A percentile compares a stretch with the other conserved stretches of the same genome.
Conservation (phyloP, 2,888 invertebrate species). For the Thera britannica region DNA sequence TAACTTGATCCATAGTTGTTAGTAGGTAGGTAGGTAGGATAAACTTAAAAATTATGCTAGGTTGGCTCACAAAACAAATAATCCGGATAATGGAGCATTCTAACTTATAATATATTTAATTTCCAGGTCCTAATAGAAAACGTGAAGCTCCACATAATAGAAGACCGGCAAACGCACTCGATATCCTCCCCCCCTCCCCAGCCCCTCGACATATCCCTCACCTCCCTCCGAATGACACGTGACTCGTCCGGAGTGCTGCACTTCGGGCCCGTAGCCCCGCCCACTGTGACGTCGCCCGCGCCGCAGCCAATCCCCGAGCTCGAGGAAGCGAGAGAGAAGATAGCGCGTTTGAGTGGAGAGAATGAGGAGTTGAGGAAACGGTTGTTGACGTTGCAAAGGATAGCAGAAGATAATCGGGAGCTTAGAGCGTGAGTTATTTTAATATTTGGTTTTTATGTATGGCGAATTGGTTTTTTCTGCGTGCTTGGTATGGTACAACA, state of each 20-base stretch:
- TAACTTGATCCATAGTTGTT: too few relatives aligned
- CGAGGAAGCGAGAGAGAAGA: conserved; percentile 68
- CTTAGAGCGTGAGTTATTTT: conserved; percentile 72
- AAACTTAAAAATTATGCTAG: too few relatives aligned
- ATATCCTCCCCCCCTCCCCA: conserved; percentile 92
- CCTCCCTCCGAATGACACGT: conserved; percentile 88
- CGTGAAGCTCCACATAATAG: conserved; percentile 90
- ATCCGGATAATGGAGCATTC: too few relatives aligned
- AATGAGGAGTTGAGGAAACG: conserved; percentile 81
- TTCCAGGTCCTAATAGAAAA: conserved; percentile 89
- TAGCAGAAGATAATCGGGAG: conserved; percentile 83
- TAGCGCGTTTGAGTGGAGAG: conserved; percentile 68
- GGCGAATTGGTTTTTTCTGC: too few relatives aligned
- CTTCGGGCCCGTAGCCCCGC: conserved; percentile 83
- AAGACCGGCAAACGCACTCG: conserved; percentile 92
- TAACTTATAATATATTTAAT: too few relatives aligned
- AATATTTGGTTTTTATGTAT: neutral
- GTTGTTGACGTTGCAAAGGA: conserved; percentile 75
- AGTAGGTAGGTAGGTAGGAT: too few relatives aligned
- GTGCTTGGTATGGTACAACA: too few relatives aligned
- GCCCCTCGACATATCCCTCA: conserved; percentile 90
- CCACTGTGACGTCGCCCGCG: conserved; percentile 60
- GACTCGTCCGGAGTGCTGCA: conserved; percentile 90
- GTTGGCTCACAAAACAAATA: too few relatives aligned
- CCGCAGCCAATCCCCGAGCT: conserved; percentile 74